Evolutionary conservation across 2,113 vertebrate species (phyloP).

Genomic region (Cebus imitator): DNA sequence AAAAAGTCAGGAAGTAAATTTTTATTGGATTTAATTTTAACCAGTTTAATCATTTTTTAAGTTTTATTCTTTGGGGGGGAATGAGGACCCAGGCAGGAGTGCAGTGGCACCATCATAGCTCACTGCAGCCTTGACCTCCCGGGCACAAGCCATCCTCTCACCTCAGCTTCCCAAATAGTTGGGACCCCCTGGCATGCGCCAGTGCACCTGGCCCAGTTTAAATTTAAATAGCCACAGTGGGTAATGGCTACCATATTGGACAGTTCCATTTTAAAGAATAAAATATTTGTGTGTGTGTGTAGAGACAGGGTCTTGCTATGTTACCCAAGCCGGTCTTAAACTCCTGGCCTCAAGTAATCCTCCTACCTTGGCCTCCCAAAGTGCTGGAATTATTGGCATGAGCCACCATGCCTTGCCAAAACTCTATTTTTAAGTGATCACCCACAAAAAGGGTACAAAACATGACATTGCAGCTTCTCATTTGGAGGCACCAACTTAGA

Average conservation of each 20-base stretch:
- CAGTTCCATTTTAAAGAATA: background rate
- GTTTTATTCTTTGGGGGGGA: no score
- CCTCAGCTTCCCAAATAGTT: no score
- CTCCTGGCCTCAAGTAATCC: background rate
- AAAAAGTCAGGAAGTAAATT: background rate
- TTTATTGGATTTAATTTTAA: background rate
- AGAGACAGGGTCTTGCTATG: background rate
- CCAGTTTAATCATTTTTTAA: background rate
- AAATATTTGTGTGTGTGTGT: background rate
- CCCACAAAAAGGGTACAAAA: background rate
- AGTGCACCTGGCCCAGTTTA: background rate
- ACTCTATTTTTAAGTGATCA: background rate
- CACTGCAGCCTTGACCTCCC: no score
- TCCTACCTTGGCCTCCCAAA: background rate
- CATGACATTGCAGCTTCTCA: background rate
- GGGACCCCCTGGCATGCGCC: no score
- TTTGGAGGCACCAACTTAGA: background rate
- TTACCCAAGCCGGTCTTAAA: background rate
- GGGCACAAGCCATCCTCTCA: no score
- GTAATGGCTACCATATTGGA: background rate
- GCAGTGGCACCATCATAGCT: no score
- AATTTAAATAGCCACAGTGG: background rate
- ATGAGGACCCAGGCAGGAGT: no score
- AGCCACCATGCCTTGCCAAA: background rate
- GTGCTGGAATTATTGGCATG: background rate